Evolutionary conservation across 2,797 vertebrate species (phyloP), one percentile per base, ranked within the genome.

Genomic region (Percopsis omiscomaycus): DNA sequence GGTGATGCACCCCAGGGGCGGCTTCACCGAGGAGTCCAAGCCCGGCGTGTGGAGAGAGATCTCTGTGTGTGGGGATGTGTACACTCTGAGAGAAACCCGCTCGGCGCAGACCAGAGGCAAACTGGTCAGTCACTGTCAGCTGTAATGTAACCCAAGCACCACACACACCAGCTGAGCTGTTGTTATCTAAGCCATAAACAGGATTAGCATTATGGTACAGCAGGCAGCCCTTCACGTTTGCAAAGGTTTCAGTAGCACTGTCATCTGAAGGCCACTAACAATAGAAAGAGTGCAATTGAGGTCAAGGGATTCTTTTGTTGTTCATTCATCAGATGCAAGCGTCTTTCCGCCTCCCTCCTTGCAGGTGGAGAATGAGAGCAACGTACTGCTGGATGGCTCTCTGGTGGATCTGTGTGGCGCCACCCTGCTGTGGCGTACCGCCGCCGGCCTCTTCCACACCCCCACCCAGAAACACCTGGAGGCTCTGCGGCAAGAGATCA

Each of bases 401-500:
- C 92, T 99, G 77, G 94, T 99, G 58, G 97, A 99, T 89, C 91
- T 99, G 15, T 99, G 98, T 0, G 98, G 98, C 27, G 98, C 98
- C 75, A 98, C 98, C 0, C 89, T 99, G 30, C 92, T 99, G 75
- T 99, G 97, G 98, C 89, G 98, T 12, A 99, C 98, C 0, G 97
- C 97, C 0, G 98, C 98, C 0, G 97, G 98, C 50, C 95, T 99
- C 32, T 93, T 97, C 42, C 97, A 96, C 77, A 93, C 97, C 0
- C 98, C 98, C 0, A 99, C 98, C 2, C 96, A 98, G 88, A 98
- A 98, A 55, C 98, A 99, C 85, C 95, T 99, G 51, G 98, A 99
- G 85, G 98, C 98, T 45, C 92, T 99, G 29, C 91, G 98, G 64
- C 98, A 98, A 91, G 98, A 99, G 87, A 95, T 99, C 80, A 99